Conservation (phyloP, 2,797 vertebrate species). For the Scyliorhinus canicula region DNA sequence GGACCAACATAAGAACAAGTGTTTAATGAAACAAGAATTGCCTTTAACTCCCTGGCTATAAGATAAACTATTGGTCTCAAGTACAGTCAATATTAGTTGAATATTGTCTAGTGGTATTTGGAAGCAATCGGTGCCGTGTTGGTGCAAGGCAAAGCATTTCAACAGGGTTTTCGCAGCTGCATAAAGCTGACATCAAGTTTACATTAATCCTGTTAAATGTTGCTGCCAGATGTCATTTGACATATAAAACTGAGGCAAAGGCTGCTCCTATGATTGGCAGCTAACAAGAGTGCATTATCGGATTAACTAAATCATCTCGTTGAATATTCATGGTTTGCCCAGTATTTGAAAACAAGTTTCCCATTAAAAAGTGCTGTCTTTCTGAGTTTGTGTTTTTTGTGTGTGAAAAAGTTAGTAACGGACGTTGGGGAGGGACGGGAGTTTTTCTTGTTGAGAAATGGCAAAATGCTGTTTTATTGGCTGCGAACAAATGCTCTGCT, state of each 20-base stretch:
- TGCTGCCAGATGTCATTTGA: conserved; percentile 33
- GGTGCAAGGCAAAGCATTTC: neutral
- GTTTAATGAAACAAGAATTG: neutral
- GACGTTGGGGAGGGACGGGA: neutral
- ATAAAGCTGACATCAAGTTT: conserved; percentile 7
- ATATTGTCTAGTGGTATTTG: neutral
- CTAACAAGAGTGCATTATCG: neutral
- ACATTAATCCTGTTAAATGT: conserved; percentile 12
- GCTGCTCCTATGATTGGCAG: conserved; percentile 13
- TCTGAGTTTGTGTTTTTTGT: neutral
- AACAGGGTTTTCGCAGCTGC: neutral
- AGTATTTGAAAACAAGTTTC: neutral
- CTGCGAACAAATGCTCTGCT: neutral
- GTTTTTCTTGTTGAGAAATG: neutral
- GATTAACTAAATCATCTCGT: neutral
- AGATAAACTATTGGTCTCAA: neutral
- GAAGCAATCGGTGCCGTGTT: neutral
- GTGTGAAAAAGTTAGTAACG: neutral
- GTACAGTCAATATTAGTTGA: conserved; percentile 19
- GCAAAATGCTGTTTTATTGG: neutral
- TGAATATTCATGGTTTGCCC: conserved; percentile 18
- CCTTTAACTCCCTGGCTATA: neutral
- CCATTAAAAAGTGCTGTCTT: neutral
- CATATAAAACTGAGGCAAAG: conserved; percentile 2
- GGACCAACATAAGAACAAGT: neutral